Evolutionary conservation across 2,888 invertebrate species (phyloP), one percentile per base, ranked within the genome.

Genomic region (Drosophila kokeensis): DNA sequence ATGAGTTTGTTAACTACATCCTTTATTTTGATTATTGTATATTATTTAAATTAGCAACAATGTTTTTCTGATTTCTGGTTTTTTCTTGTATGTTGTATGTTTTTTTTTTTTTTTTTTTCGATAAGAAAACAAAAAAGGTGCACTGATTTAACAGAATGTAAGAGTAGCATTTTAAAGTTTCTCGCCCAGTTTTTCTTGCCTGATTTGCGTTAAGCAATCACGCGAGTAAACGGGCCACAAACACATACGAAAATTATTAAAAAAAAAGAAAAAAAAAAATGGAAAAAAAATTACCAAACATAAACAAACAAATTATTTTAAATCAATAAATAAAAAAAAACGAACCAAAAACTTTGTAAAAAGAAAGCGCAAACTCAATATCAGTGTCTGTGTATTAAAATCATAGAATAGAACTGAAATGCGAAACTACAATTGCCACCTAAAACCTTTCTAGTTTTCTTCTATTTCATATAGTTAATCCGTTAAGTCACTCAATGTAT

Each of bases 111-210:
- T 55, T 58, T 73, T 84, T 76, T 55, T 57, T 74, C 73, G 62
- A 48, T 58, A 74, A 72, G 64, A 82, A 78, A 80, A 87, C 69
- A 83, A 81, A 82, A 87, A 77, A 81, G 88, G 91, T 92, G 91
- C 91, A 92, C 91, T 83, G 91, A 91, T 92, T 92, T 81, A 83
- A 90, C 90, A 92, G 91, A 92, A 92, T 92, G 91, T 92, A 92
- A 90, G 91, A 92, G 92, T 92, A 92, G 91, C 91, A 92, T 92
- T 92, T 92, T 92, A 90, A 87, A 92, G 91, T 92, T 91, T 92
- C 91, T 83, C 58, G 84, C 91, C 87, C 83, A 87, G 91, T 90
- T 92, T 91, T 82, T 75, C 89, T 91, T 91, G 90, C 91, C 91
- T 92, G 91, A 92, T 91, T 83, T 81, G 82, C 79, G 76, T 68